These are phyloP conservation scores for Mycalesis mineus DNA, from an alignment of 2,888 invertebrate species.

Conservation along the genomic window DNA sequence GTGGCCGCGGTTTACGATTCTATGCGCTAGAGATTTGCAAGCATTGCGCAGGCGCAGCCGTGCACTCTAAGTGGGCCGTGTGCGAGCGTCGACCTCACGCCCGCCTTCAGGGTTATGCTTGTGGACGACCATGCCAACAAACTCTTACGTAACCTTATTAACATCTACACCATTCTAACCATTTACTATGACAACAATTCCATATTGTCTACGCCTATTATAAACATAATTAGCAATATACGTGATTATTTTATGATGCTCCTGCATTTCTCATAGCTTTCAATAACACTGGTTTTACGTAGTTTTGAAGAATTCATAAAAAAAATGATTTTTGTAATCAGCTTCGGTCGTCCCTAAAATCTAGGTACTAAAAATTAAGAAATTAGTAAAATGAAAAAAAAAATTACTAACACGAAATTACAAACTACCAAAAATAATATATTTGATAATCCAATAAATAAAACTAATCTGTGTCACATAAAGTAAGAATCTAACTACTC, in stretches of 20 bases:
- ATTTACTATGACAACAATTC: constrained; percentile 14
- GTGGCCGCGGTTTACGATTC: constrained; percentile 38
- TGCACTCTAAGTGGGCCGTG: constrained; percentile 67
- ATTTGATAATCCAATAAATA: no score
- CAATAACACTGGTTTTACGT: no score
- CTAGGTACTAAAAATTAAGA: no score
- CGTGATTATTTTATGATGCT: neutral
- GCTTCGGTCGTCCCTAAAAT: no score
- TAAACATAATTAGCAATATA: neutral
- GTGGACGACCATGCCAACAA: constrained; percentile 35
- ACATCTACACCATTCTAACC: constrained; percentile 24
- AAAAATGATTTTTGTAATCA: no score
- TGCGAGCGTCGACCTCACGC: constrained; percentile 69
- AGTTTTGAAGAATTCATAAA: no score
- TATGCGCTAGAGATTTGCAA: constrained; percentile 63
- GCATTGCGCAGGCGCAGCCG: constrained; percentile 51
- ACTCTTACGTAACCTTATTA: constrained; percentile 34
- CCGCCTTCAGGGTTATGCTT: constrained; percentile 72
- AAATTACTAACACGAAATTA: no score
- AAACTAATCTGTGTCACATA: no score
- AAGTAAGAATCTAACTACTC: no score
- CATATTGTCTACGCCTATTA: neutral
- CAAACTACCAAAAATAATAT: no score
- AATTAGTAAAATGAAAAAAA: no score
- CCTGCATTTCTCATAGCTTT: no score